These are phyloP conservation scores for Stomatorhinus ivindoensis DNA, from an alignment of 2,113 vertebrate genomes.

Conservation along the genomic window DNA sequence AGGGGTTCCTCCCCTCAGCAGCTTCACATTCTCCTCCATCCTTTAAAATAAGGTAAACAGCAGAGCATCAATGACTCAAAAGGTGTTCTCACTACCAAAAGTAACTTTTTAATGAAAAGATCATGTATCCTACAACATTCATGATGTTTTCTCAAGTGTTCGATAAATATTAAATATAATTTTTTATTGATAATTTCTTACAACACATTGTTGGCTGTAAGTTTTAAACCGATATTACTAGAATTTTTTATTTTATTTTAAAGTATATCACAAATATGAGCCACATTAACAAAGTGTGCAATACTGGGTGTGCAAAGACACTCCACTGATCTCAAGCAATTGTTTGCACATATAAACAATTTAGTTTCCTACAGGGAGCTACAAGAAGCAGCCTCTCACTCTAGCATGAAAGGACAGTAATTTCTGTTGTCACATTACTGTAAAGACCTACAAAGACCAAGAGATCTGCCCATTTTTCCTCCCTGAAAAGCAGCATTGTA, in stretches of 20 bases:
- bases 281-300: neutral
- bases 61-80: conserved; percentile 22
- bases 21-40: neutral
- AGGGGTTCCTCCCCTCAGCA: neutral
- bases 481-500: neutral
- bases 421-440: neutral
- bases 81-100: conserved; percentile 60
- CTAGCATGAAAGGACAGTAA: neutral
- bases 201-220: neutral
- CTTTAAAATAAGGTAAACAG: conserved; percentile 10
- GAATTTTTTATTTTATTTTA: neutral
- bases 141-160: conserved; percentile 48
- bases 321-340: neutral
- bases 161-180: conserved; percentile 43
- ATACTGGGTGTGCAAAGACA: neutral
- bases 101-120: conserved; percentile 62
- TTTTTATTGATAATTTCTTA: neutral
- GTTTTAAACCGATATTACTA: neutral
- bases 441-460: neutral
- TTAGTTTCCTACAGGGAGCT: neutral
- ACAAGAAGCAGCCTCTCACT: neutral
- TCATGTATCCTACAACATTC: conserved; percentile 45
- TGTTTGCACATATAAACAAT: neutral
- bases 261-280: neutral
- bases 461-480: neutral